phyloP scores from a whole-genome alignment of 2,797 vertebrate genomes.

The Ptychobarbus kaznakovi region DNA sequence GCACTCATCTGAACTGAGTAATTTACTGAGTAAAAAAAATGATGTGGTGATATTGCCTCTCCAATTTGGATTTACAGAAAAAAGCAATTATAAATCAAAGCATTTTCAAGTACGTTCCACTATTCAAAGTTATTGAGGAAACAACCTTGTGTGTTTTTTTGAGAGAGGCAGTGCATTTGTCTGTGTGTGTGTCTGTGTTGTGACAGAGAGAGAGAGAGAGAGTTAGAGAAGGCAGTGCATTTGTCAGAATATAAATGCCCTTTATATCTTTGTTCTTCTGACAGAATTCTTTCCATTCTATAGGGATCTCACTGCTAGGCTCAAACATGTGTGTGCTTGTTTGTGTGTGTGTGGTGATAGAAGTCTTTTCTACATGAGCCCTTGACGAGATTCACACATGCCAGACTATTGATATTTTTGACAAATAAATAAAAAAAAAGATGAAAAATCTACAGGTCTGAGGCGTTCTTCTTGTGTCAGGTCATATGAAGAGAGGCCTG shows the following conservation, averaged over 20 bases:
- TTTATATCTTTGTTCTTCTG: not conserved
- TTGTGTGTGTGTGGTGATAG: too few relatives aligned
- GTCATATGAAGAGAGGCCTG: conserved; percentile 52
- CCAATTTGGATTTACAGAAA: conserved; percentile 31
- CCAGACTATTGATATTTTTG: too few relatives aligned
- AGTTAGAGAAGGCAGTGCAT: too few relatives aligned
- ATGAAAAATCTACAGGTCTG: conserved; percentile 44
- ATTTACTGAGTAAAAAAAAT: not conserved
- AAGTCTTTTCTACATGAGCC: too few relatives aligned
- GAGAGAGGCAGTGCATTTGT: too few relatives aligned
- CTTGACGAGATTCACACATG: conserved; percentile 50
- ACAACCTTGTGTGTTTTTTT: too few relatives aligned
- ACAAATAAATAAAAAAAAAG: too few relatives aligned
- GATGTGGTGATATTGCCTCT: not conserved
- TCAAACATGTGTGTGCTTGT: too few relatives aligned
- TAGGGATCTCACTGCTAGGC: not conserved
- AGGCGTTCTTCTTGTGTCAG: conserved; percentile 32
- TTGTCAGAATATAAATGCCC: not conserved
- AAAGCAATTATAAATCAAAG: conserved; percentile 27
- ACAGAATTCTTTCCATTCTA: not conserved
- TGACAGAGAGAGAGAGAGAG: too few relatives aligned
- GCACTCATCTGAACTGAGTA: conserved; percentile 18
- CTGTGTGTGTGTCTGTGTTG: too few relatives aligned
- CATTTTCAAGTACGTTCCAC: conserved; percentile 7
- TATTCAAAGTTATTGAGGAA: conserved; percentile 7